A percentile compares a stretch with the other conserved stretches of the same genome.
Evolutionary conservation across 2,113 vertebrate species (phyloP).

Genomic region (Trichechus manatus): DNA sequence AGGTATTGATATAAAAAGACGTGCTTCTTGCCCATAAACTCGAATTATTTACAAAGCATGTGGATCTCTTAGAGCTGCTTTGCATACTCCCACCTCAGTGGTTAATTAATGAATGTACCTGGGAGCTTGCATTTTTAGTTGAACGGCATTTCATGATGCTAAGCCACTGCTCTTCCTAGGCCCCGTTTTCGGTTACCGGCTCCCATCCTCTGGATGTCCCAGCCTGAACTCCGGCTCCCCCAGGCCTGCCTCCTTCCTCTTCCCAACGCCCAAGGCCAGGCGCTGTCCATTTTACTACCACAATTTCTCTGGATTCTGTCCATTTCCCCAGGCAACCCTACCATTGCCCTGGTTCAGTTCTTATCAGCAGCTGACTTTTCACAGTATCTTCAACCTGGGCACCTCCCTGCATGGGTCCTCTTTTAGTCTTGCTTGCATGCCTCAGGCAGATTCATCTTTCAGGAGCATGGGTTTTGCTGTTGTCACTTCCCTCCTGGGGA

Average conservation of each 20-base stretch:
- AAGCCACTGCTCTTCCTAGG: background rate
- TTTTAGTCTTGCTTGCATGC: background rate
- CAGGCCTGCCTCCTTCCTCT: background rate
- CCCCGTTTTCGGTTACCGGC: background rate
- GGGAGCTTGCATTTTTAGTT: background rate
- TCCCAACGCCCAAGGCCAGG: background rate
- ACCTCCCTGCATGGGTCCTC: background rate
- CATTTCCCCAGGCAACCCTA: background rate
- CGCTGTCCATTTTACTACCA: background rate
- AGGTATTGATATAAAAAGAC: conserved; percentile 48
- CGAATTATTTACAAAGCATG: background rate
- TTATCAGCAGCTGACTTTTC: background rate
- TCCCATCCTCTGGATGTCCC: background rate
- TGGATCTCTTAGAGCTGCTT: conserved; percentile 10
- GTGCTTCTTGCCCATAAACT: background rate
- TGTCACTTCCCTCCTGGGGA: background rate
- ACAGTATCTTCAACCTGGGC: background rate
- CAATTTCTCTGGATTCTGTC: background rate
- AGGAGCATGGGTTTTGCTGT: background rate
- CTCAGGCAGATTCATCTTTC: background rate
- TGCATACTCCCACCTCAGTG: background rate
- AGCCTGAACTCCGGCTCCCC: background rate
- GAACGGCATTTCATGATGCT: background rate
- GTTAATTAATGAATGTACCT: background rate
- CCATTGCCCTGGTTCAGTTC: background rate